These are phyloP conservation scores for Calypte anna DNA, from an alignment of 2,113 vertebrate genomes.

Conservation along the genomic window DNA sequence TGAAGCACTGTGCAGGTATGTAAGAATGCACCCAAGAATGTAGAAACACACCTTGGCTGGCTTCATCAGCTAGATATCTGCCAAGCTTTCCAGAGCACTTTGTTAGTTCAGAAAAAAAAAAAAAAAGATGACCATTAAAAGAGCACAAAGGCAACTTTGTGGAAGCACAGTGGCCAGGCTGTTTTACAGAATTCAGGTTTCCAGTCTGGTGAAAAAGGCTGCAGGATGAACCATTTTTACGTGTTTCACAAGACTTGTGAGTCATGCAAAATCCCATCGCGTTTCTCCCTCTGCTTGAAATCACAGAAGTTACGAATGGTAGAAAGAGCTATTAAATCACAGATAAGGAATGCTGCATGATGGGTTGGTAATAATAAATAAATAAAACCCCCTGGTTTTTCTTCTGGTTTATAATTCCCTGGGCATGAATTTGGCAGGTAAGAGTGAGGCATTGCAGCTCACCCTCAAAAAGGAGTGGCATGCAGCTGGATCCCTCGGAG, in stretches of 20 bases:
- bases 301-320: not conserved
- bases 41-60: not conserved
- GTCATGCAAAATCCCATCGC: slow-evolving; percentile 25
- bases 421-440: not conserved
- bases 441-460: not conserved
- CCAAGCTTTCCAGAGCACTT: not conserved
- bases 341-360: slow-evolving; percentile 9
- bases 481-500: slow-evolving; percentile 32
- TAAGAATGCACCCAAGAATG: slow-evolving; percentile 3
- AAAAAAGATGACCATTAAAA: not conserved
- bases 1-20: not conserved
- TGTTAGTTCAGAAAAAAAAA: not conserved
- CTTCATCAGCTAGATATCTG: not conserved
- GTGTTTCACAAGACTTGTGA: slow-evolving; percentile 5
- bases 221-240: slow-evolving; percentile 13
- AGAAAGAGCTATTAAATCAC: slow-evolving; percentile 25
- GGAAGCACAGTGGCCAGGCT: not conserved
- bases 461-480: not conserved
- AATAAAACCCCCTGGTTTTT: not conserved
- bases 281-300: slow-evolving; percentile 13
- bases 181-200: not conserved
- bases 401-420: not conserved
- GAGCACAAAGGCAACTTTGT: not conserved
- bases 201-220: not conserved
- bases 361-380: slow-evolving; percentile 4